phyloP scores from a whole-genome alignment of 2,797 vertebrate genomes.

The Adelosebastes latens region DNA sequence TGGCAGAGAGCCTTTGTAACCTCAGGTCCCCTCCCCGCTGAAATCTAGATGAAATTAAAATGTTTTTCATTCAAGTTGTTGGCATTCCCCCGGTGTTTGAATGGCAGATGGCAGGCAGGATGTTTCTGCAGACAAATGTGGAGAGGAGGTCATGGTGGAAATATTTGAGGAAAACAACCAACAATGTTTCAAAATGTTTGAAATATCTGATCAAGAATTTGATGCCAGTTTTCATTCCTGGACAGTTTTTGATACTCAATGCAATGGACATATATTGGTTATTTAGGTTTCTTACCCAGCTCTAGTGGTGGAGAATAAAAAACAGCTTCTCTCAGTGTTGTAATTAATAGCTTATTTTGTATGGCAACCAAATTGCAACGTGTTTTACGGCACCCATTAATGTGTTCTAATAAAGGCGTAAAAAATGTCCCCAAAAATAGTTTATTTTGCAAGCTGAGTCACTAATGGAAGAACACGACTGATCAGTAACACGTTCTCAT shows the following conservation, averaged over 20 bases:
- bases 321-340: background rate
- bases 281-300: background rate
- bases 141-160: background rate
- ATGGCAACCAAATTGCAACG: background rate
- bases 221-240: background rate
- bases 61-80: background rate
- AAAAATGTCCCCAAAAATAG: background rate
- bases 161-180: background rate
- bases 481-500: too few species aligned
- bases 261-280: background rate
- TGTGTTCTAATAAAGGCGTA: background rate
- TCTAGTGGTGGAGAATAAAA: background rate
- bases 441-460: background rate
- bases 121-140: background rate
- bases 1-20: background rate
- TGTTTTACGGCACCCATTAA: background rate
- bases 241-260: background rate
- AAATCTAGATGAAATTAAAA: slow-evolving; percentile 17
- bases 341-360: background rate
- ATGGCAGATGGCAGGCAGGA: background rate
- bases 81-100: background rate
- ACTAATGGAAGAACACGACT: background rate
- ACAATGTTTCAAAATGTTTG: background rate
- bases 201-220: background rate
- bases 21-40: background rate